A percentile compares a stretch with the other conserved stretches of the same genome.
Evolutionary conservation across 2,888 invertebrate genomes (phyloP).

Genomic region (Harpagoxenus sublaevis): DNA sequence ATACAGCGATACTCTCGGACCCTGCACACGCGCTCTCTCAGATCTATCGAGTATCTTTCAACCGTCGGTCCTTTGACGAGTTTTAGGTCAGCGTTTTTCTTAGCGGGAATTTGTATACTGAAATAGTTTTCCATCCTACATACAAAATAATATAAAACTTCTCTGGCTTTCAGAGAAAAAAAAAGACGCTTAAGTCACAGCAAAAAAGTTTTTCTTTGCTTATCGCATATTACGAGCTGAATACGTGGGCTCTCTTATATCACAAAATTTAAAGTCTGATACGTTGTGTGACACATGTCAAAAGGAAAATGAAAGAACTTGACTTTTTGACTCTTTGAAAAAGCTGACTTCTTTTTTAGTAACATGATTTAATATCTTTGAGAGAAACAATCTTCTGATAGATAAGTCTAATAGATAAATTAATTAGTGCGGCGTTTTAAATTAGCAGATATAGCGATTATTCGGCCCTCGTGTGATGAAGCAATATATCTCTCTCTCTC

Average conservation of each 20-base stretch:
- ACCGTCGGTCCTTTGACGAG: conserved; percentile 35
- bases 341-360: not conserved
- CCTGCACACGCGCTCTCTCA: conserved; percentile 15
- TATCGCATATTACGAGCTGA: not conserved
- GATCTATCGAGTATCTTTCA: conserved; percentile 47
- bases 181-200: not conserved
- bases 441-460: not conserved
- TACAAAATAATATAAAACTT: conserved; percentile 10
- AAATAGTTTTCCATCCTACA: conserved; percentile 2
- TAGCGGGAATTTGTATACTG: conserved; percentile 35
- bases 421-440: not conserved
- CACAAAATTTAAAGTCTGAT: not conserved
- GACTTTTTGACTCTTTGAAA: not conserved
- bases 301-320: not conserved
- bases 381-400: not conserved
- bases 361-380: not conserved
- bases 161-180: not conserved
- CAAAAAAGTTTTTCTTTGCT: not conserved
- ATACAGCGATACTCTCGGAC: conserved; percentile 11
- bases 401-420: not conserved
- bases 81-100: conserved; percentile 45
- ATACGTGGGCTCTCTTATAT: not conserved
- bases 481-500: not conserved
- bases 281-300: not conserved
- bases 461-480: not conserved